phyloP scores from a whole-genome alignment of 2,888 invertebrate species.

The Papilio elwesi region DNA sequence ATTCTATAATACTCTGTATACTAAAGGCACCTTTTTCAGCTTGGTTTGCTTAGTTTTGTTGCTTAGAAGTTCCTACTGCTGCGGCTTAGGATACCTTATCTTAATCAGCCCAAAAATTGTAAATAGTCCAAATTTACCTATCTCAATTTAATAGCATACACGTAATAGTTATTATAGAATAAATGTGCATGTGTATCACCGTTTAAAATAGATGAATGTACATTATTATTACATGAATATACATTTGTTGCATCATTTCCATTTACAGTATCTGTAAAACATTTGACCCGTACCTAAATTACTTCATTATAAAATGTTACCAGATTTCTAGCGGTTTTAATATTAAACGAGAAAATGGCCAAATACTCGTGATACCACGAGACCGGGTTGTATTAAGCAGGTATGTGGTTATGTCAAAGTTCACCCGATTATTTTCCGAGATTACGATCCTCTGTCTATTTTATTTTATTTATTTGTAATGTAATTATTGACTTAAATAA shows the following conservation, averaged over 20 bases:
- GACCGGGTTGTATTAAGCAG: slow-evolving; percentile 51
- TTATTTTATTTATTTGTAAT: slow-evolving; percentile 43
- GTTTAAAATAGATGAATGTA: slow-evolving; percentile 1
- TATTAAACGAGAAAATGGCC: slow-evolving; percentile 45
- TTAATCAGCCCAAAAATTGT: too few relatives aligned
- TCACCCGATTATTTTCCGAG: slow-evolving; percentile 52
- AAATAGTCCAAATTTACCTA: too few relatives aligned
- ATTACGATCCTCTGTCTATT: slow-evolving; percentile 31
- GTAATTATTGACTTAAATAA: slow-evolving; percentile 40
- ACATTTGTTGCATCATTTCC: slow-evolving; percentile 15
- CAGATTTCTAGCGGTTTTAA: slow-evolving; percentile 28
- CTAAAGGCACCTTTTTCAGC: too few relatives aligned
- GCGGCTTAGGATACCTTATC: too few relatives aligned
- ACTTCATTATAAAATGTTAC: slow-evolving; percentile 41
- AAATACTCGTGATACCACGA: slow-evolving; percentile 46
- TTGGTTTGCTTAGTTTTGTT: too few relatives aligned
- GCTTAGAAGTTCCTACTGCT: too few relatives aligned
- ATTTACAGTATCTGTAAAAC: slow-evolving; percentile 12
- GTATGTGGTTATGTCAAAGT: slow-evolving; percentile 54
- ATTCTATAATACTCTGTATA: too few relatives aligned
- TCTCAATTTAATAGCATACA: too few relatives aligned
- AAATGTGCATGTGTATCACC: background rate
- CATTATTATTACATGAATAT: slow-evolving; percentile 19
- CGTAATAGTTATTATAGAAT: background rate
- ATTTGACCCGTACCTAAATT: slow-evolving; percentile 39